A percentile compares a stretch with the other conserved stretches of the same genome.
phyloP scores from a whole-genome alignment of 2,113 vertebrate genomes.

The Hypocryptadius cinnamomeus region DNA sequence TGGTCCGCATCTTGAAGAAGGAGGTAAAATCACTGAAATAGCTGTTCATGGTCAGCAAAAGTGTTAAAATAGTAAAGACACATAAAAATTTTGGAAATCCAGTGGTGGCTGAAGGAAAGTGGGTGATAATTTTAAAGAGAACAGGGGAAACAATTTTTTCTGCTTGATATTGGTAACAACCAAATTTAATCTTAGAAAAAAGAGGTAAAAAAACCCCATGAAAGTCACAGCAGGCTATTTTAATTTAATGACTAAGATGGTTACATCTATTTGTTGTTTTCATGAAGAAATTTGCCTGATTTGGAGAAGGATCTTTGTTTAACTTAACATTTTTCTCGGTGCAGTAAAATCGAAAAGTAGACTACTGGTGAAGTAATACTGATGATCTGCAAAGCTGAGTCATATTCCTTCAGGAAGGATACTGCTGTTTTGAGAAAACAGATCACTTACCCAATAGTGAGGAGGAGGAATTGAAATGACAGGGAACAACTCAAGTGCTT shows the following conservation, averaged over 20 bases:
- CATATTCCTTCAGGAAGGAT: slow-evolving; percentile 63
- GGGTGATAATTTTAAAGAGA: neutral
- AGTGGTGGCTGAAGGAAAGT: neutral
- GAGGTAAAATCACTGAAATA: neutral
- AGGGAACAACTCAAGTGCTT: slow-evolving; percentile 27
- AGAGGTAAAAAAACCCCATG: neutral
- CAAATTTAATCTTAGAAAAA: neutral
- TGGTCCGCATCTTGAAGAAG: neutral
- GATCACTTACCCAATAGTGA: slow-evolving; percentile 38
- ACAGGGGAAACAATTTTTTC: neutral
- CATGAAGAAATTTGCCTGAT: neutral
- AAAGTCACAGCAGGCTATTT: neutral
- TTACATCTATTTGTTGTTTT: neutral
- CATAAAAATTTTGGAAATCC: neutral
- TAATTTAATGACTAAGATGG: neutral
- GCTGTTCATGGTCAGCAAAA: neutral
- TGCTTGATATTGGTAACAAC: neutral
- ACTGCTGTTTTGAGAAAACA: slow-evolving; percentile 44
- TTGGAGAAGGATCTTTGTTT: neutral
- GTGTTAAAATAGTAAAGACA: neutral
- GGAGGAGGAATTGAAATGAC: slow-evolving; percentile 49
- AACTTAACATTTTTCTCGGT: slow-evolving; percentile 5
- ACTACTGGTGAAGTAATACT: slow-evolving; percentile 28
- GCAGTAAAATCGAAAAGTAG: slow-evolving; percentile 1
- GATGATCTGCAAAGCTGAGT: slow-evolving; percentile 67